Evolutionary conservation across 64 coral and sea anemone genomes (phyloP), one percentile per base, ranked within the genome.

Genomic region (Actinia equina): DNA sequence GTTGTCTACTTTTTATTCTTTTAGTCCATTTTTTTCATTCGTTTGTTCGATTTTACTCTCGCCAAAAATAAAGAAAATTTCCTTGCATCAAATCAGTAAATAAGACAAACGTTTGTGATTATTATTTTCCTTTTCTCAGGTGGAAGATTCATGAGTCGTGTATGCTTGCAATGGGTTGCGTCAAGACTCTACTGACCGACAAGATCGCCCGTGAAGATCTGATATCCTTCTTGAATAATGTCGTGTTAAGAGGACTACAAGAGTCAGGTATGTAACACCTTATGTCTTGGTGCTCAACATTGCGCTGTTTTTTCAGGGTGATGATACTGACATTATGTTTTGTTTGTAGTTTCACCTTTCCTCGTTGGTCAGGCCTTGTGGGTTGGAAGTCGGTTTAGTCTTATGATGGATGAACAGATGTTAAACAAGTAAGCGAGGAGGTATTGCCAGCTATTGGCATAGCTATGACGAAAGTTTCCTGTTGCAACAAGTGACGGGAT

Each of bases 61-160:
- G 46, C 46, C 46, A 6, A 49, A 49, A 49, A 8, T 49, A 49
- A 8, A 49, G 46, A 49, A 49, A 49, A 49, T 49, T 4, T 6
- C 46, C 7, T 4, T 8, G 4, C 7, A 57, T 2, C 13, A 57
- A 57, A 57, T 16, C 5, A n/a, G 62, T 65, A 18, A 65, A 65
- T 7, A 65, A 65, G 23, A 8, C 1, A 65, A 5, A 65, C 2
- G 7, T 20, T 7, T n/a, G 7, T n/a, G 4, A n/a, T n/a, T 23
- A 65, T 65, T 42, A 42, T 27, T 60, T 43, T 9, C 22, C 1
- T 87, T 77, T 79, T 79, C 9, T 85, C 17, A 99, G 97, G 97
- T 99, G 97, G 97, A 99, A 99, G 77, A 77, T 99, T 26, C 93
- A 99, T 17, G 97, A 99, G 43, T 94, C 97, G 0, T 95, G 93